Evolutionary conservation across 2,113 vertebrate genomes (phyloP).

Genomic region (Cyphomyrus discorhynchus): DNA sequence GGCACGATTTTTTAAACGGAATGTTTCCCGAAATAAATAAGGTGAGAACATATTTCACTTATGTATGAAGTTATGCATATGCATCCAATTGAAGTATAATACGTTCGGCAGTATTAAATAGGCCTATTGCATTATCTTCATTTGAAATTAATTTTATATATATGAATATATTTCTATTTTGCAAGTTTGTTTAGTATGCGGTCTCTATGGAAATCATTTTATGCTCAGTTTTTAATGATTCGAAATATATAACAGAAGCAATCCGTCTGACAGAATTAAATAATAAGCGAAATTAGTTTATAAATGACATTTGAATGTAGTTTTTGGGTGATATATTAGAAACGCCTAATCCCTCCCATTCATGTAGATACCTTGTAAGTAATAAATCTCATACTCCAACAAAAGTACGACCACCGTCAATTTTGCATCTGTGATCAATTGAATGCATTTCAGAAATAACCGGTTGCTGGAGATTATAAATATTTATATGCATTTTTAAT

Average conservation of each 20-base stretch:
- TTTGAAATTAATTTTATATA: neutral
- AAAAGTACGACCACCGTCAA: neutral
- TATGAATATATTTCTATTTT: neutral
- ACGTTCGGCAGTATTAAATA: neutral
- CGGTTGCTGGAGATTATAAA: neutral
- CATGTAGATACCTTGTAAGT: neutral
- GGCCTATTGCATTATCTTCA: neutral
- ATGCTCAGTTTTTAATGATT: neutral
- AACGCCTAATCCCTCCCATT: neutral
- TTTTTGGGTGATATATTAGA: neutral
- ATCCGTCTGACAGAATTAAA: neutral
- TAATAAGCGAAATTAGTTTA: neutral
- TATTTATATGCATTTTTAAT: neutral
- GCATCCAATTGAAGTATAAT: neutral
- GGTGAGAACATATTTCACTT: conserved; percentile 45
- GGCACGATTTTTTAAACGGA: conserved; percentile 8
- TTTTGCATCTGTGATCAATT: neutral
- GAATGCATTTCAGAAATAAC: neutral
- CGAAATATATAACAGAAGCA: neutral
- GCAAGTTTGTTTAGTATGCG: neutral
- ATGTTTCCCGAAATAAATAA: conserved; percentile 72
- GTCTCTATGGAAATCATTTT: neutral
- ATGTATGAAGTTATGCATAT: conserved; percentile 23
- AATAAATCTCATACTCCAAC: neutral
- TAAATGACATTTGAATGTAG: neutral